These are phyloP conservation scores for Acrobasis repandana DNA, from an alignment of 2,888 invertebrate species.

Conservation along the genomic window DNA sequence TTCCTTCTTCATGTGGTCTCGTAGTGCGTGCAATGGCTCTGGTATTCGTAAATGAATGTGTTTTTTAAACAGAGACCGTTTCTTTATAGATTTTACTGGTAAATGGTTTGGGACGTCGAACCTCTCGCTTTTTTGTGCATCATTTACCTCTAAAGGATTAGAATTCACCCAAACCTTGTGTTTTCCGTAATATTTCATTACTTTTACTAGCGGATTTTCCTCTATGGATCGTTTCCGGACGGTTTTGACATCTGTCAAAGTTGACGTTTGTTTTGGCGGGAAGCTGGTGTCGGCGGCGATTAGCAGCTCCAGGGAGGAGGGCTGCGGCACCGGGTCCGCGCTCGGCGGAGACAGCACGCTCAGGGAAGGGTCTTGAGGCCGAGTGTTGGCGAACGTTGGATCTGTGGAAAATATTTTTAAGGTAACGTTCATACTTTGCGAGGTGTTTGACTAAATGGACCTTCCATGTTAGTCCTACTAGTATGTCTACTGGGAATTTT, in stretches of 20 bases:
- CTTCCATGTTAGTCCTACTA: too few species aligned
- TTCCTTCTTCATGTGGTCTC: slow-evolving; percentile 39
- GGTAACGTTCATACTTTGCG: too few species aligned
- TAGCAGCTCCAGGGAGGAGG: slow-evolving; percentile 30
- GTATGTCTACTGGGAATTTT: too few species aligned
- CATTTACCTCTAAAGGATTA: slow-evolving; percentile 37
- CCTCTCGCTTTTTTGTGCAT: slow-evolving; percentile 15
- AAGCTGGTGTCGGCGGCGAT: slow-evolving; percentile 32
- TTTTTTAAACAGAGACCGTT: slow-evolving; percentile 37
- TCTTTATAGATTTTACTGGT: slow-evolving; percentile 31
- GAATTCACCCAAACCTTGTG: slow-evolving; percentile 60
- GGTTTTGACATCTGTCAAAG: slow-evolving; percentile 35
- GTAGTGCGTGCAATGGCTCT: slow-evolving; percentile 42
- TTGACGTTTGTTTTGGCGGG: slow-evolving; percentile 35
- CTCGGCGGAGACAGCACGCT: not conserved
- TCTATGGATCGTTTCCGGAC: slow-evolving; percentile 49
- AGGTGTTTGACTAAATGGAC: too few species aligned
- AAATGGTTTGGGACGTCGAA: slow-evolving; percentile 50
- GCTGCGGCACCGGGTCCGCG: not conserved
- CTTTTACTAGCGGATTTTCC: slow-evolving; percentile 44
- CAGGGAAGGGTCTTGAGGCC: not conserved
- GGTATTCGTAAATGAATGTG: slow-evolving; percentile 32
- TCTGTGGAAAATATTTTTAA: not conserved
- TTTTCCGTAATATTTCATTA: slow-evolving; percentile 62
- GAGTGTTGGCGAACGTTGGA: not conserved